A percentile compares a stretch with the other conserved stretches of the same genome.
Conservation (phyloP, 2,888 invertebrate genomes). For the Globia sparganii region DNA sequence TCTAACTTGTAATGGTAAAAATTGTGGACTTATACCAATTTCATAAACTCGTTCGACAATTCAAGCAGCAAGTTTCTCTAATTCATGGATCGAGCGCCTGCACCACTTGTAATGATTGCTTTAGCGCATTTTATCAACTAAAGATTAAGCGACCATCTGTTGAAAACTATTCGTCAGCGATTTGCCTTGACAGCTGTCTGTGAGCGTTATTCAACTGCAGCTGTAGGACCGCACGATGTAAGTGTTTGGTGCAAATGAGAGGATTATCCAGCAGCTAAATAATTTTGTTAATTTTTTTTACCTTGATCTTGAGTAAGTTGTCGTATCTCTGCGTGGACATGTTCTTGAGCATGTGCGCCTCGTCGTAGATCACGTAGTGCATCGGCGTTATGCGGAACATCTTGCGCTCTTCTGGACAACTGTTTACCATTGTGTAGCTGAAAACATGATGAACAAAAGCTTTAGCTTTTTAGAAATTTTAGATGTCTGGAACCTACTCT, state of each 20-base stretch:
- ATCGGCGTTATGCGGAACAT: slow-evolving; percentile 97
- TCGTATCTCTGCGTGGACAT: slow-evolving; percentile 98
- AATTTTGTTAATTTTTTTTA: slow-evolving; percentile 70
- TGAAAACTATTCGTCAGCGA: not conserved
- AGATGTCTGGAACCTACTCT: too few relatives aligned
- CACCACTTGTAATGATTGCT: not conserved
- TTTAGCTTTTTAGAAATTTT: too few relatives aligned
- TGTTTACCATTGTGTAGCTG: slow-evolving; percentile 94
- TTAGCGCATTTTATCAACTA: not conserved
- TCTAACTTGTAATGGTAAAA: not conserved
- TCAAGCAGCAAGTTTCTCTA: not conserved
- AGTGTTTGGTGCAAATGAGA: not conserved
- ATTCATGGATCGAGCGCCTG: not conserved
- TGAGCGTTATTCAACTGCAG: not conserved
- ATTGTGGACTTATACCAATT: not conserved
- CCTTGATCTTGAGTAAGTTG: slow-evolving; percentile 96
- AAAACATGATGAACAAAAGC: not conserved
- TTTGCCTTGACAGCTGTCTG: not conserved
- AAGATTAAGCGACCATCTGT: not conserved
- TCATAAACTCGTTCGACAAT: not conserved
- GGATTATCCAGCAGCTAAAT: not conserved
- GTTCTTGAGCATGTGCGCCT: slow-evolving; percentile 99
- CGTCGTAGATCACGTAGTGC: slow-evolving; percentile 98
- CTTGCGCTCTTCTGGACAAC: slow-evolving; percentile 96
- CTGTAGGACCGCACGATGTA: not conserved